phyloP scores from a whole-genome alignment of 2,797 vertebrate species.

The Argyrosomus regius region DNA sequence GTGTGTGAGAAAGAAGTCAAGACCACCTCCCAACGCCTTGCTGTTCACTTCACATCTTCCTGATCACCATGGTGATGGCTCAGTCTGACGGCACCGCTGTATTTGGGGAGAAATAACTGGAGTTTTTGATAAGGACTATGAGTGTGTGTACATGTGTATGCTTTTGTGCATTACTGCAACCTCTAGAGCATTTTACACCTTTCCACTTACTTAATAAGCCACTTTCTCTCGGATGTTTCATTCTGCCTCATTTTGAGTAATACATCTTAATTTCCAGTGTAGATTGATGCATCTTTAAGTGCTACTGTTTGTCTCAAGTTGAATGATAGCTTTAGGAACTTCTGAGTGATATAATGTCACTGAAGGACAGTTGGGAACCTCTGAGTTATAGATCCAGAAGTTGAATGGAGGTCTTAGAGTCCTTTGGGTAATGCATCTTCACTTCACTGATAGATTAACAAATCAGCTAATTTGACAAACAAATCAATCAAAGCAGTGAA shows the following conservation, averaged over 20 bases:
- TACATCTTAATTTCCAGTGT: not conserved
- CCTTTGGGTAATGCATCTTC: conserved; percentile 51
- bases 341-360: not conserved
- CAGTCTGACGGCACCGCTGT: conserved; percentile 14
- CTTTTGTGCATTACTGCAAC: not conserved
- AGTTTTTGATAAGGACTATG: conserved; percentile 46
- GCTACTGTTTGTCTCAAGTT: not conserved
- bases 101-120: conserved; percentile 39
- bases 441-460: conserved; percentile 55
- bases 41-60: conserved; percentile 53
- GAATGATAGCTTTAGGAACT: conserved; percentile 14
- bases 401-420: conserved; percentile 19
- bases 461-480: conserved; percentile 61
- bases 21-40: conserved; percentile 41
- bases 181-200: not conserved
- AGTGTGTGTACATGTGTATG: not conserved
- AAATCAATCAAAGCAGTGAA: conserved; percentile 63
- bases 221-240: not conserved
- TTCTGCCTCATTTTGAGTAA: not conserved
- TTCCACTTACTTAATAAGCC: not conserved
- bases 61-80: conserved; percentile 59
- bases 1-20: conserved; percentile 28
- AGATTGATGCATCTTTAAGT: conserved; percentile 13
- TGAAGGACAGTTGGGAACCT: conserved; percentile 1
- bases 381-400: conserved; percentile 33